Percentiles rank a stretch among this genome's conserved stretches.
Conservation (phyloP, 2,113 vertebrate species). For the Halichoerus grypus region DNA sequence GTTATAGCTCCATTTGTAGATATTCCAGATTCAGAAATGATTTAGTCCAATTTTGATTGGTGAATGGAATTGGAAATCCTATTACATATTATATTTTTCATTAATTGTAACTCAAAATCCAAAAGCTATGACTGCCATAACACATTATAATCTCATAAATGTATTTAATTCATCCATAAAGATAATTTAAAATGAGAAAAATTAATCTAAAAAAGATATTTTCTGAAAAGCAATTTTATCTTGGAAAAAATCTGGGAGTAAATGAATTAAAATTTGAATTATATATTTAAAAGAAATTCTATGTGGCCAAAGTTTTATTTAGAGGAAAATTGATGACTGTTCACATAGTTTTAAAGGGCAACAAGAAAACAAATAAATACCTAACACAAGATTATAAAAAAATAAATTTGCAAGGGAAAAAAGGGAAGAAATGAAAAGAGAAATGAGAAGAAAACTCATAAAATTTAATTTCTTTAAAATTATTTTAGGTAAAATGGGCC, state of each 20-base stretch:
- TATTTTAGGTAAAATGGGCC: not conserved
- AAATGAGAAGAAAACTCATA: not conserved
- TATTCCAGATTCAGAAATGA: not conserved
- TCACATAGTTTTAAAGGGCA: not conserved
- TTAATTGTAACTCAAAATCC: not conserved
- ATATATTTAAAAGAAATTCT: not conserved
- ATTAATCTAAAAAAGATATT: not conserved
- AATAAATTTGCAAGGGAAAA: not conserved
- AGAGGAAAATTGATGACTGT: not conserved
- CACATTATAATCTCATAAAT: not conserved
- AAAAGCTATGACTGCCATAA: not conserved
- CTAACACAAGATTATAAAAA: not conserved
- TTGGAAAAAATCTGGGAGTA: not conserved
- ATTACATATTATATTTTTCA: not conserved
- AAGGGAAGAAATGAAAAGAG: not conserved
- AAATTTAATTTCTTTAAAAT: not conserved
- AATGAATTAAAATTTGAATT: not conserved
- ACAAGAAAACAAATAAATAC: not conserved
- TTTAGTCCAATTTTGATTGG: not conserved
- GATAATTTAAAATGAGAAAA: slow-evolving; percentile 2
- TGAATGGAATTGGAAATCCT: not conserved
- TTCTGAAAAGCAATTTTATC: not conserved
- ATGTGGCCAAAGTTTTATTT: not conserved
- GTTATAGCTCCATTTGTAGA: not conserved
- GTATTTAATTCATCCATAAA: not conserved